Base-by-base conservation (phyloP, 64 coral and sea anemone species). In the Platygyra sinensis region DNA sequence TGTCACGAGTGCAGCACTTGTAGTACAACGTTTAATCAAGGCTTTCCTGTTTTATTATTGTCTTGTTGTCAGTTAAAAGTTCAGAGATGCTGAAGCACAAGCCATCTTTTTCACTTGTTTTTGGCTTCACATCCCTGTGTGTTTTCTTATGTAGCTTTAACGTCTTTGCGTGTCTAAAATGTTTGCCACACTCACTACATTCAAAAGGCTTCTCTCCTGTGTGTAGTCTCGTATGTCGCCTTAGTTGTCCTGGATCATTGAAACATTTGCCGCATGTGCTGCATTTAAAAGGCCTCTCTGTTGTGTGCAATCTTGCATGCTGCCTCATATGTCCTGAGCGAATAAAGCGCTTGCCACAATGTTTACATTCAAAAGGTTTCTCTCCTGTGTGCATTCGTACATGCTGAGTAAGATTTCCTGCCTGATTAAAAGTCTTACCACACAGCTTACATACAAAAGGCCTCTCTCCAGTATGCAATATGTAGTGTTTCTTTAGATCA, bases 341-440 rank as follows among this genome's bases (percentile, higher is more conserved):
- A 57, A 0, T 52, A 52, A 79, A 79, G 10, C 42, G 16, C 77
- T 20, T 79, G 9, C 51, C 42, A 49, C 77, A 79, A 24, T 15
- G 16, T 16, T 14, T 25, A 17, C 77, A 79, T 10, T 12, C 10
- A 22, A n/a, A 79, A 24, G 77, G 77, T 17, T 50, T 79, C 77
- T 79, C 77, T 52, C 30, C 77, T 19, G 77, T 79, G 38, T 79
- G 77, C 16, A 11, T 20, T 57, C 77, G 9, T 79, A 31, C 55
- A 28, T 79, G 77, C 51, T 31, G 11, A 10, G 42, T 46, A 27
- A 79, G 55, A 20, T 79, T 52, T n/a, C 77, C 77, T 52, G n/a
- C 51, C 18, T 52, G 39, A 27, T n/a, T 52, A 20, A 79, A 79
- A 17, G 19, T 15, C 7, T 79, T 52, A 13, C 33, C 55, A 57